Percentiles rank a stretch among this genome's conserved stretches.
Conservation (phyloP, 1,140 invertebrate species). For the Episyrphus balteatus region DNA sequence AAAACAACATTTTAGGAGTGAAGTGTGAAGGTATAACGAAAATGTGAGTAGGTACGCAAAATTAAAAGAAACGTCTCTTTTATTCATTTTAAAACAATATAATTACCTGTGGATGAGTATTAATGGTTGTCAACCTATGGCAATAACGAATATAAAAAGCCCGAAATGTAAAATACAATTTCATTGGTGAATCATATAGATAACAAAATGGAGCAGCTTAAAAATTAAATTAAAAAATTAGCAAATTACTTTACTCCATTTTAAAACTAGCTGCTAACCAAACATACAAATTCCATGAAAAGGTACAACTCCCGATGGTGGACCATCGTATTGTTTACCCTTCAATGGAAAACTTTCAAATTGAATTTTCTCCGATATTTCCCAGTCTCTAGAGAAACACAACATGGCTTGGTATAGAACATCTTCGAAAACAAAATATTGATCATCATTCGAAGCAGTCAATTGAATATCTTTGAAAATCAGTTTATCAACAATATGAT, state of each 20-base stretch:
- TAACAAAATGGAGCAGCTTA: conserved; percentile 90
- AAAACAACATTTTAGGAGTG: not conserved
- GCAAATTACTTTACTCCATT: no score
- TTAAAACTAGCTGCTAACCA: conserved; percentile 46
- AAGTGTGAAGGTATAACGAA: no score
- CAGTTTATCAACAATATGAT: conserved; percentile 85
- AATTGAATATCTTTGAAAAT: conserved; percentile 93
- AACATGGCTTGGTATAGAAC: conserved; percentile 90
- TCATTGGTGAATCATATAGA: conserved; percentile 76
- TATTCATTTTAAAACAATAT: no score
- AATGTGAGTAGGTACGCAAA: no score
- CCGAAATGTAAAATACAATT: conserved; percentile 80
- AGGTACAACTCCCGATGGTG: conserved; percentile 88
- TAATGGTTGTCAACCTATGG: conserved; percentile 82
- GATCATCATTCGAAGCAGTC: conserved; percentile 92
- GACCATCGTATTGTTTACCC: conserved; percentile 57
- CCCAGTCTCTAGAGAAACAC: conserved; percentile 83
- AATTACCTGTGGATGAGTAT: conserved; percentile 66
- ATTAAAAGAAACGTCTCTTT: no score
- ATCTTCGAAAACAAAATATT: conserved; percentile 97
- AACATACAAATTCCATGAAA: conserved; percentile 98
- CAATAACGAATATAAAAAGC: conserved; percentile 87
- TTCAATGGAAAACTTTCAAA: conserved; percentile 55
- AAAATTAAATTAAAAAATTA: not conserved
- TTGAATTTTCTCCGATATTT: conserved; percentile 55